Evolutionary conservation across 23 tunicate genomes (phyloP).

Genomic region (Oikopleura albicans): DNA sequence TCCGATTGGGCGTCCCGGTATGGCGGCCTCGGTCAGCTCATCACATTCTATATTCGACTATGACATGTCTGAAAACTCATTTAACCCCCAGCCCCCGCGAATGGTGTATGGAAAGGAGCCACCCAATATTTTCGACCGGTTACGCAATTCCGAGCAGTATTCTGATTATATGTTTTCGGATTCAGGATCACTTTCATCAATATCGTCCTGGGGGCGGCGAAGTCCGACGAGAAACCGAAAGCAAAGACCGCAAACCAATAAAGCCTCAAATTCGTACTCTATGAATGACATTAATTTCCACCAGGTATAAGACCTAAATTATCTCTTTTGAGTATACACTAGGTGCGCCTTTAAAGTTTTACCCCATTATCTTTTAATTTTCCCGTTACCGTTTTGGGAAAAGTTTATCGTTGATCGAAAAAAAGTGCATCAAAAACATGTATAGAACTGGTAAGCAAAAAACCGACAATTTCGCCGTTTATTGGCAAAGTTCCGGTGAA

Average conservation of each 20-base stretch:
- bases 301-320: no score
- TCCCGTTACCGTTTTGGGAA: no score
- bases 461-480: no score
- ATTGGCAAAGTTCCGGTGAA: no score
- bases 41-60: not conserved
- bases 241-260: not conserved
- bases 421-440: no score
- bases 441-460: no score
- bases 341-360: no score
- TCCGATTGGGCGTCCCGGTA: not conserved
- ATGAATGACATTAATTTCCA: conserved; percentile 4
- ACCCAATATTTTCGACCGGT: not conserved
- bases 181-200: not conserved
- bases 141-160: conserved; percentile 9
- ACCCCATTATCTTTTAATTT: no score
- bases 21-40: not conserved
- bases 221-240: not conserved
- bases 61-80: not conserved
- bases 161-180: conserved; percentile 6
- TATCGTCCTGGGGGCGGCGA: conserved; percentile 10
- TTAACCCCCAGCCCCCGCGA: not conserved
- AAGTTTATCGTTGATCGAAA: no score
- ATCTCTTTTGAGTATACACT: no score
- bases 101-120: not conserved
- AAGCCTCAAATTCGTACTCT: not conserved